Conservation (phyloP, 2,888 invertebrate genomes). For the Rotaria magnacalcarata region DNA sequence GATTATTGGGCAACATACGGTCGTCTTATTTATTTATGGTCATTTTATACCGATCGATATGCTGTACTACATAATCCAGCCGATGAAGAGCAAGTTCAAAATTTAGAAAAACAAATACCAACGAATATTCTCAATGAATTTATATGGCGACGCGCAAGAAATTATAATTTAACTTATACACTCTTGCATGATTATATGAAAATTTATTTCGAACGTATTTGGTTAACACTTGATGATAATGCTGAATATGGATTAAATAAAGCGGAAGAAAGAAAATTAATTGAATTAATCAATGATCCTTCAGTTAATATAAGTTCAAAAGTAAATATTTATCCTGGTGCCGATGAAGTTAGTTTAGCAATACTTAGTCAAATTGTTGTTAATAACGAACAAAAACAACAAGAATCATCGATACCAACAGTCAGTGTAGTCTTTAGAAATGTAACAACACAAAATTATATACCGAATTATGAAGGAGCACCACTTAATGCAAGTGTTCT, state of each 20-base stretch:
- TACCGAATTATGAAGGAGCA: conserved; percentile 32
- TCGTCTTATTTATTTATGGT: background rate
- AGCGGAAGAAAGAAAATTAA: conserved; percentile 24
- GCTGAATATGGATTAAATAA: conserved; percentile 30
- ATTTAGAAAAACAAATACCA: conserved; percentile 13
- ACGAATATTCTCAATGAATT: background rate
- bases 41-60: conserved; percentile 18
- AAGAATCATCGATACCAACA: background rate
- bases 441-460: background rate
- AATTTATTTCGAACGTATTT: conserved; percentile 10
- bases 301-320: background rate
- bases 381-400: background rate
- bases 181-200: background rate
- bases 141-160: background rate
- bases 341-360: conserved; percentile 33
- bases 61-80: conserved; percentile 11
- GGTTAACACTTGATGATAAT: conserved; percentile 20
- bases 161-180: conserved; percentile 28
- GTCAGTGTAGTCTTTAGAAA: background rate
- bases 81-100: background rate
- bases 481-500: conserved; percentile 7
- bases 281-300: conserved; percentile 20
- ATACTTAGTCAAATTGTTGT: conserved; percentile 28
- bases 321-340: conserved; percentile 27
- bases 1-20: conserved; percentile 28